Evolutionary conservation across 2,113 vertebrate species (phyloP).

Genomic region (Cygnus buccinator): DNA sequence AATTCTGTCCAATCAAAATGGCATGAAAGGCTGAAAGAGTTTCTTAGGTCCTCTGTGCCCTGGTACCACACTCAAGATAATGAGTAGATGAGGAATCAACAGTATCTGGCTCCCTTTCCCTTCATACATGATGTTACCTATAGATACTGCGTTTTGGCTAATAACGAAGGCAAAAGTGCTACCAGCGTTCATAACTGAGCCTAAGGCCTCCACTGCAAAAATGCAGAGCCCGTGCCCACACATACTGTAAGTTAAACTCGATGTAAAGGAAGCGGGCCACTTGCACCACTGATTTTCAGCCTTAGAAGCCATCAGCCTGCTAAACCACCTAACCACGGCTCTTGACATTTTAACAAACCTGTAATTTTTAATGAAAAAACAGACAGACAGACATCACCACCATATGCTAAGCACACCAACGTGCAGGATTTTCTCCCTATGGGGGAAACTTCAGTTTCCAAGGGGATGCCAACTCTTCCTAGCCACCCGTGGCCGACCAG

Average conservation of each 20-base stretch:
- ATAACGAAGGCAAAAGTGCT: not conserved
- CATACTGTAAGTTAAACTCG: accelerated
- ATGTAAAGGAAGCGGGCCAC: not conserved
- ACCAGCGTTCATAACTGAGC: not conserved
- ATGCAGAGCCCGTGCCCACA: not conserved
- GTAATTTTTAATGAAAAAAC: not conserved
- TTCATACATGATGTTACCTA: not conserved
- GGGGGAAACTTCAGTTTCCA: not conserved
- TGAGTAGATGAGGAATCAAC: not conserved
- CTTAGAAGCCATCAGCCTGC: not conserved
- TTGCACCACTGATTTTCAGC: not conserved
- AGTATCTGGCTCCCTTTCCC: not conserved
- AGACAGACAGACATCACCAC: too few relatives aligned
- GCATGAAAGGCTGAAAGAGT: not conserved
- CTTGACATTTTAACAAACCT: not conserved
- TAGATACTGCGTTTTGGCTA: not conserved
- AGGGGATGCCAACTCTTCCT: accelerated
- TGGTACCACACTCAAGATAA: not conserved
- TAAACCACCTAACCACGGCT: not conserved
- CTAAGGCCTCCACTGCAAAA: not conserved
- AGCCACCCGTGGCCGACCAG: accelerated
- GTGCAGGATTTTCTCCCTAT: not conserved
- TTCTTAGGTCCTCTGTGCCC: not conserved
- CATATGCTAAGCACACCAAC: accelerated
- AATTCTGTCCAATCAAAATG: not conserved